Conservation (phyloP, 2,888 invertebrate species). For the Spialia ferax region DNA sequence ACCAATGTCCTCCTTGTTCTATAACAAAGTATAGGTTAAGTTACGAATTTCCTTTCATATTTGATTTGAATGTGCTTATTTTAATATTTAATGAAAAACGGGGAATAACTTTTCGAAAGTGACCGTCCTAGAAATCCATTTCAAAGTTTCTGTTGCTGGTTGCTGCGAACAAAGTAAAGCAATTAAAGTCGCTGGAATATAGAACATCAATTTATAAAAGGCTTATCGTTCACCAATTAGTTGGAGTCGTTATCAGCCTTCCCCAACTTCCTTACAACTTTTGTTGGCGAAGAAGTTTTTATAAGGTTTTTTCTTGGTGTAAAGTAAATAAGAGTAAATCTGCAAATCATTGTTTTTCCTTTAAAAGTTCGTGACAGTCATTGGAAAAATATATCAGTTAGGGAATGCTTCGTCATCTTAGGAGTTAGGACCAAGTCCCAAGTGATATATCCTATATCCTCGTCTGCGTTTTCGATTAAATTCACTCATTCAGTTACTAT, state of each 20-base stretch:
- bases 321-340: conserved; percentile 19
- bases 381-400: neutral
- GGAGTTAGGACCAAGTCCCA: no score
- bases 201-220: conserved; percentile 16
- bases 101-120: neutral
- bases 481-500: no score
- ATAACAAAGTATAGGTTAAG: no score
- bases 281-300: conserved; percentile 12
- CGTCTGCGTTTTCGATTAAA: no score
- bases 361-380: conserved; percentile 15
- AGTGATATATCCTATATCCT: no score
- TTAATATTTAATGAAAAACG: neutral
- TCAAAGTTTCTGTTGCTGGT: conserved; percentile 1
- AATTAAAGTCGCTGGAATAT: conserved; percentile 7
- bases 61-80: neutral
- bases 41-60: no score
- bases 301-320: conserved; percentile 1
- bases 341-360: conserved; percentile 20
- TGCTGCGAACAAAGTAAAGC: conserved; percentile 16
- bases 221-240: conserved; percentile 24
- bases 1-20: no score
- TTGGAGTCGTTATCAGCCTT: conserved; percentile 3
- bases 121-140: neutral
- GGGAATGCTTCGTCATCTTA: neutral
- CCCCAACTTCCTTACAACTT: conserved; percentile 13